Evolutionary conservation across 2,113 vertebrate genomes (phyloP), one percentile per base, ranked within the genome.

Genomic region (Copsychus sechellarum): DNA sequence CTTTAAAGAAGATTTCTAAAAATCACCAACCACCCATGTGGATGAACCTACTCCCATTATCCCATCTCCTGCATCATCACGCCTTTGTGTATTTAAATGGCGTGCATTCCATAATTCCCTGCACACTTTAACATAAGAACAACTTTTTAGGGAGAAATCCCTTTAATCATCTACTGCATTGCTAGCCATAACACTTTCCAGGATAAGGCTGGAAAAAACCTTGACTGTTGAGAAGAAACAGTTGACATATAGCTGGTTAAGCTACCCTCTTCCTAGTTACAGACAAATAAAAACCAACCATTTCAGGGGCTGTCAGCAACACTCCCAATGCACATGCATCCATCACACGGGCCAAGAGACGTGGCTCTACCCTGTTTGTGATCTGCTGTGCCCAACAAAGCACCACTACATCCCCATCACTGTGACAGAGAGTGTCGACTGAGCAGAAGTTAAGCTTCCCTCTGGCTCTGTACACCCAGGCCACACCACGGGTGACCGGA

Each of bases 371-470:
- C 8, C 7, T 12, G 20, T 14, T 9, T 26, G 36, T 2, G 34
- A 58, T 1, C 18, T 11, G 13, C 56, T 11, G 33, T 6, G 43
- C 40, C 12, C 48, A 45, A 25, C 28, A 10, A 64, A 28, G n/a
- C 64, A 26, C 5, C 33, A 2, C 31, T 11, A 2, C 43, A 13
- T 3, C 29, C 40, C 34, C 53, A 17, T 1, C n/a, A 5, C 8
- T 0, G 4, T 1, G 2, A 14, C 33, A 23, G 15, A 23, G 15
- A 13, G 9, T 0, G 5, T 2, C 26, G 1, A 31, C 3, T 4
- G 7, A 13, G 13, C 54, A 8, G 2, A 26, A 15, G 11, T 2
- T 3, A 11, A 13, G 8, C 47, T 31, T 8, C 21, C 34, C n/a
- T 3, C 6, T 1, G 31, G 22, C 28, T n/a, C 9, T 0, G 8